phyloP scores from a whole-genome alignment of 2,113 vertebrate genomes.

The Trinectes maculatus region DNA sequence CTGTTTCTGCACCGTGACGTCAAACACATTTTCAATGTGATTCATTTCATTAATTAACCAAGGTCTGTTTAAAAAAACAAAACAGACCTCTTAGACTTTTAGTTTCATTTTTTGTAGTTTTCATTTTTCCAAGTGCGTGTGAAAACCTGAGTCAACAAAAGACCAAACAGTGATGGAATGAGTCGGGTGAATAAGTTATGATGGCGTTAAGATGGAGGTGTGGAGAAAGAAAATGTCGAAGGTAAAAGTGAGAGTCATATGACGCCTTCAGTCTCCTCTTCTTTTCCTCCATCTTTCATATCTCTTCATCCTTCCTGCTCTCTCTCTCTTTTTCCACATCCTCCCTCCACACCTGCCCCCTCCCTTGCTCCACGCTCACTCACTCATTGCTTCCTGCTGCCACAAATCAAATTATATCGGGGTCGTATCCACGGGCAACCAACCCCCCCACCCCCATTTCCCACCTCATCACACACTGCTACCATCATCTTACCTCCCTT shows the following conservation, averaged over 20 bases:
- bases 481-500: slow-evolving; percentile 56
- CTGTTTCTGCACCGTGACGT: no score
- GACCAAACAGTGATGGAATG: no score
- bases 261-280: slow-evolving; percentile 36
- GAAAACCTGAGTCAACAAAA: no score
- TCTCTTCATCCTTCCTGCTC: slow-evolving; percentile 49
- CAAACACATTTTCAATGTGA: no score
- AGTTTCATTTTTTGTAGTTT: no score
- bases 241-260: slow-evolving; percentile 29
- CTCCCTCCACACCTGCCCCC: slow-evolving; percentile 5
- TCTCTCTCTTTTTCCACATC: slow-evolving; percentile 16
- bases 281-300: slow-evolving; percentile 51
- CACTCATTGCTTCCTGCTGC: slow-evolving; percentile 78
- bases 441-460: slow-evolving; percentile 57
- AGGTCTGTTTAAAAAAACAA: no score
- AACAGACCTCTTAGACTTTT: no score
- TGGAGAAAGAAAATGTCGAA: neutral
- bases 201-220: slow-evolving; percentile 43
- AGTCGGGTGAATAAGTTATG: no score
- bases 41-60: no score
- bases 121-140: no score
- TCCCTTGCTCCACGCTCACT: slow-evolving; percentile 46
- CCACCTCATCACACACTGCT: slow-evolving; percentile 72
- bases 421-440: slow-evolving; percentile 83
- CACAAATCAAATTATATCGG: slow-evolving; percentile 82